A percentile compares a stretch with the other conserved stretches of the same genome.
These are phyloP conservation scores for Oplegnathus fasciatus DNA, from an alignment of 2,113 vertebrate genomes.

Conservation along the genomic window DNA sequence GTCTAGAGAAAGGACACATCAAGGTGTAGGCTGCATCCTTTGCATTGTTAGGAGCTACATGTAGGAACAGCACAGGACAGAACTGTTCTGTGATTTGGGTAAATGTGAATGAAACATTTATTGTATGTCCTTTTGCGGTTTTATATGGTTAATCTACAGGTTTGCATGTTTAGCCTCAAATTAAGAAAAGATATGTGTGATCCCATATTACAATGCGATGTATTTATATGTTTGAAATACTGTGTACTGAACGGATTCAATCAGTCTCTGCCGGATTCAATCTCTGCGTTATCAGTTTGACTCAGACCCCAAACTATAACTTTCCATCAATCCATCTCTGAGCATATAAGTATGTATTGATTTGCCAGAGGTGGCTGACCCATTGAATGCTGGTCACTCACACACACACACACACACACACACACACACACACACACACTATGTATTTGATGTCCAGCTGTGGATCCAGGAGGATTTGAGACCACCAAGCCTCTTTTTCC, in stretches of 20 bases:
- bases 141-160: no score
- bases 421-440: background rate
- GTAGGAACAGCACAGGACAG: no score
- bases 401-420: conserved; percentile 1
- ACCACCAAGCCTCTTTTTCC: conserved; percentile 24
- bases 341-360: conserved; percentile 50
- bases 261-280: background rate
- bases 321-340: conserved; percentile 32
- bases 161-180: background rate
- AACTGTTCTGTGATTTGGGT: no score
- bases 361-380: conserved; percentile 68
- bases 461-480: conserved; percentile 49
- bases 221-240: background rate
- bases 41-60: no score
- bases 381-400: conserved; percentile 31
- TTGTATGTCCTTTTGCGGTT: background rate
- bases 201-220: background rate
- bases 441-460: conserved; percentile 46
- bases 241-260: background rate
- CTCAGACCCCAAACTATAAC: conserved; percentile 31
- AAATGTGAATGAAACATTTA: no score
- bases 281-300: conserved; percentile 11
- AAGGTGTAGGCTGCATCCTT: no score
- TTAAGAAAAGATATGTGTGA: background rate
- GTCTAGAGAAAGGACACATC: no score